Evolutionary conservation across 1,140 invertebrate genomes (phyloP).

Genomic region (Sogatella furcifera): DNA sequence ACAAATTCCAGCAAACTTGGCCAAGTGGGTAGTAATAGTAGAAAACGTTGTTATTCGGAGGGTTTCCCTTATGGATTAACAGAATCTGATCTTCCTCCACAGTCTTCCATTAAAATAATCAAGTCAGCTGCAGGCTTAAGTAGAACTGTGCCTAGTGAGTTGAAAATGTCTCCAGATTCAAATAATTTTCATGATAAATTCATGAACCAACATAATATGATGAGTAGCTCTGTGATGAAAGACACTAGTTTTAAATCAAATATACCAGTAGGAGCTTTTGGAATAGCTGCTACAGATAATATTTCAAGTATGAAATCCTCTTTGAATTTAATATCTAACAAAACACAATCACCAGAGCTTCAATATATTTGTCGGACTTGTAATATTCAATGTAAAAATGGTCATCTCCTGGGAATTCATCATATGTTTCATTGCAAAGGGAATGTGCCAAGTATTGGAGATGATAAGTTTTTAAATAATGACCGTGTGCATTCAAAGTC

Average conservation of each 20-base stretch:
- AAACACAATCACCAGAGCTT: background rate
- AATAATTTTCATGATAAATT: too few species aligned
- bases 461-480: background rate
- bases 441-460: slow-evolving; percentile 22
- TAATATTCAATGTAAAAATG: slow-evolving; percentile 50
- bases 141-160: too few species aligned
- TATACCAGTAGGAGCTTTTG: background rate
- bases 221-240: too few species aligned
- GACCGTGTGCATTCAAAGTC: background rate
- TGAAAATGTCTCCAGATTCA: too few species aligned
- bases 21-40: background rate
- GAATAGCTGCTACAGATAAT: background rate
- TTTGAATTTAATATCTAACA: background rate
- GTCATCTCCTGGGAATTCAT: slow-evolving; percentile 57
- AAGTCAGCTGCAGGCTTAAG: too few species aligned
- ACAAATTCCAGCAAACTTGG: slow-evolving; percentile 29
- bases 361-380: slow-evolving; percentile 45
- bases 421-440: slow-evolving; percentile 53
- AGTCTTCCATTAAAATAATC: too few species aligned
- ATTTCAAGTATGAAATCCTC: background rate
- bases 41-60: slow-evolving; percentile 14
- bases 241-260: too few species aligned
- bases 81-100: background rate
- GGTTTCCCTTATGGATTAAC: slow-evolving; percentile 1
- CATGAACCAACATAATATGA: too few species aligned